These are phyloP conservation scores for Acyrthosiphon pisum DNA, from an alignment of 1,140 invertebrate species.

Conservation along the genomic window DNA sequence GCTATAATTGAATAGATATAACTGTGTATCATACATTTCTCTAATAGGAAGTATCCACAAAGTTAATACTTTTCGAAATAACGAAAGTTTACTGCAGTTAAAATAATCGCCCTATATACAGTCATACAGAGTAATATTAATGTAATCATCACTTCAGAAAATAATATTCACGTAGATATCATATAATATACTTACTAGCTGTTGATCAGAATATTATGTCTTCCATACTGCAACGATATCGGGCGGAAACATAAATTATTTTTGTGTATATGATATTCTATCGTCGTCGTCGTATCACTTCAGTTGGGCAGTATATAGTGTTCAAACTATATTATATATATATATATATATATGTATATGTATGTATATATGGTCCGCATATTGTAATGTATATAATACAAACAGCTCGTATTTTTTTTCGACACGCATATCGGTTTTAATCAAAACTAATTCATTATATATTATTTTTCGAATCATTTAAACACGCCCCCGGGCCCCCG, in stretches of 20 bases:
- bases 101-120: neutral
- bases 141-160: neutral
- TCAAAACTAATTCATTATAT: conserved; percentile 37
- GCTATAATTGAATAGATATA: too few species aligned
- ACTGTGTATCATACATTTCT: too few species aligned
- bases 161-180: too few species aligned
- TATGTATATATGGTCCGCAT: neutral
- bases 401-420: conserved; percentile 2
- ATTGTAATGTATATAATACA: neutral
- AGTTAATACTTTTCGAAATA: too few species aligned
- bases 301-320: neutral
- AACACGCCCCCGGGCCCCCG: neutral
- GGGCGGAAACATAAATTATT: neutral
- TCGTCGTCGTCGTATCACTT: neutral
- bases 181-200: neutral
- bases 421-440: conserved; percentile 19
- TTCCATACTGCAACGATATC: neutral
- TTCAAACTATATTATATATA: neutral
- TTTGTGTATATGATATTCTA: neutral
- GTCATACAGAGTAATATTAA: neutral
- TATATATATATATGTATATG: too few species aligned
- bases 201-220: neutral
- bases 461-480: conserved; percentile 18
- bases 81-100: too few species aligned
- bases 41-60: neutral